Conservation (phyloP, 2,113 vertebrate genomes). For the Carettochelys insculpta region DNA sequence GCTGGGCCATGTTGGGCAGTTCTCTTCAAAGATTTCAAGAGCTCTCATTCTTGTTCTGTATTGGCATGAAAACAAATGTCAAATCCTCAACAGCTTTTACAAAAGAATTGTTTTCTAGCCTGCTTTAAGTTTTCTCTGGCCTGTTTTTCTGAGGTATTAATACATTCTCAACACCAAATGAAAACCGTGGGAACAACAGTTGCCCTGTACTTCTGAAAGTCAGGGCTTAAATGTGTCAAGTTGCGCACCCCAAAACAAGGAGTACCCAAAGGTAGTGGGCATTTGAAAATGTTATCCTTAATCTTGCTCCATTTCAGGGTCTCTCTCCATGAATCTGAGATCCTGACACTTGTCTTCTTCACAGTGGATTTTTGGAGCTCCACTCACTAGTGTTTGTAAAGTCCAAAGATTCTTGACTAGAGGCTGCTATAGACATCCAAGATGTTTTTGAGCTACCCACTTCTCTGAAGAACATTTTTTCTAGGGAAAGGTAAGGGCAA, state of each 20-base stretch:
- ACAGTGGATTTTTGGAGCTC: too few relatives aligned
- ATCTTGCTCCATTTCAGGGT: too few relatives aligned
- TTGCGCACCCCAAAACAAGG: not conserved
- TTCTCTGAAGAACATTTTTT: too few relatives aligned
- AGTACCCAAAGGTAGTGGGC: not conserved
- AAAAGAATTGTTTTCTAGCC: not conserved
- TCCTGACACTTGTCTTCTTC: too few relatives aligned
- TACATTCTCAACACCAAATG: not conserved
- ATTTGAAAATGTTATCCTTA: not conserved
- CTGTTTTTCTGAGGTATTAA: not conserved
- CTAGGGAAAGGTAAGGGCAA: too few relatives aligned
- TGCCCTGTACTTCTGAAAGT: not conserved
- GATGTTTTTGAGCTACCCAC: too few relatives aligned
- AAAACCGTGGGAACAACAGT: not conserved
- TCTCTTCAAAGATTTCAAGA: not conserved
- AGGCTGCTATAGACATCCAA: too few relatives aligned
- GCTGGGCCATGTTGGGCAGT: not conserved
- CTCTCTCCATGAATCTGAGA: too few relatives aligned
- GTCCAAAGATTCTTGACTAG: too few relatives aligned
- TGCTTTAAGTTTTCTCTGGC: not conserved
- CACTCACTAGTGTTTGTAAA: too few relatives aligned
- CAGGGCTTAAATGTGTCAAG: not conserved
- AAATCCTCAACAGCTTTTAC: not conserved
- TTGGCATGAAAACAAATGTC: not conserved
- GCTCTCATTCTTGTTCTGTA: not conserved